These are phyloP conservation scores for Rutilus rutilus DNA, from an alignment of 2,113 vertebrate species.

Conservation along the genomic window DNA sequence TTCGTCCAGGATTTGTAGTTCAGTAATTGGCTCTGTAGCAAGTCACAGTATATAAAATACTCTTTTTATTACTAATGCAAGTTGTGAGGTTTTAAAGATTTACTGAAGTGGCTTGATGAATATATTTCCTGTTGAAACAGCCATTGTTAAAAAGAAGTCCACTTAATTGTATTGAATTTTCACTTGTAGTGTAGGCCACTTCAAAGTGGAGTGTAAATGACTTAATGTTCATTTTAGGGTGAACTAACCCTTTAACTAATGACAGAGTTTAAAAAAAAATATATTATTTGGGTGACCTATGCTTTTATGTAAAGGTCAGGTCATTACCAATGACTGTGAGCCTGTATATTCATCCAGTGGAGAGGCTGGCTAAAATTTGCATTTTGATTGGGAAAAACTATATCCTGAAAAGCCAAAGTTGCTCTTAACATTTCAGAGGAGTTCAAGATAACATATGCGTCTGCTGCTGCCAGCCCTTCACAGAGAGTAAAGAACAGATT, in stretches of 20 bases:
- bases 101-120: not conserved
- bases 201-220: no score
- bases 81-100: not conserved
- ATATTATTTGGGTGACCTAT: no score
- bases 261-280: no score
- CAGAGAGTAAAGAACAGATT: conserved; percentile 32
- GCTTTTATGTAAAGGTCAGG: no score
- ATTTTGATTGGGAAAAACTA: conserved; percentile 12
- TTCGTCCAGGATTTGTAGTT: not conserved
- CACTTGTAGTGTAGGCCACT: no score
- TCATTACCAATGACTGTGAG: not conserved
- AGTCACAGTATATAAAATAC: not conserved
- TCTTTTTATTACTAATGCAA: not conserved
- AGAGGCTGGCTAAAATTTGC: not conserved
- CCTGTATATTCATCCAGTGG: not conserved
- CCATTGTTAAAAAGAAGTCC: not conserved
- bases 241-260: no score
- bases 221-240: no score
- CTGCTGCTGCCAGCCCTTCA: conserved; percentile 5
- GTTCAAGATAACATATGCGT: conserved; percentile 17
- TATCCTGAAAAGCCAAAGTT: conserved; percentile 1
- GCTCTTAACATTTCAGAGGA: not conserved
- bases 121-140: not conserved
- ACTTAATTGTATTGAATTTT: no score
- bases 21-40: not conserved